A percentile compares a stretch with the other conserved stretches of the same genome.
Conservation (phyloP, 2,888 invertebrate genomes). For the Neoitamus cyanurus region DNA sequence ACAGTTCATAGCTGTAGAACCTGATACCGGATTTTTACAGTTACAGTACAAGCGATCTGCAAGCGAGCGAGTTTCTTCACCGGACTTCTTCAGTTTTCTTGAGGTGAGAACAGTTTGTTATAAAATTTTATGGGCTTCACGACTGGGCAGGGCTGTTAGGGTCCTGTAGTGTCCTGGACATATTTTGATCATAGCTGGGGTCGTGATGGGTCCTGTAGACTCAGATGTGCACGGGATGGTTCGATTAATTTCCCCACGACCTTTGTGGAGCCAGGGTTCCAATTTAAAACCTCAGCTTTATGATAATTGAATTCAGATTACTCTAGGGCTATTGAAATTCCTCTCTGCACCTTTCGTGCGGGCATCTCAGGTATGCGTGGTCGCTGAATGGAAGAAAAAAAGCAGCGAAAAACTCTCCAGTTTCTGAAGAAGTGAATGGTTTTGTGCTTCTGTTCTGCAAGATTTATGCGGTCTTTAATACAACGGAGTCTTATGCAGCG, state of each 20-base stretch:
- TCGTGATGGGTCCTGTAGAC: neutral
- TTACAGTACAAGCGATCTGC: slow-evolving; percentile 4
- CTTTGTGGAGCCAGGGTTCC: neutral
- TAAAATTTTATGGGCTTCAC: neutral
- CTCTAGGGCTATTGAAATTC: neutral
- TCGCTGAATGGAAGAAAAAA: neutral
- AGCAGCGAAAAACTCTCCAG: neutral
- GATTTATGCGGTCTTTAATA: neutral
- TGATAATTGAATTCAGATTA: slow-evolving; percentile 10
- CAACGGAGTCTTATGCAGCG: neutral
- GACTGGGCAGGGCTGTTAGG: neutral
- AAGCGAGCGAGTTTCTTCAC: slow-evolving; percentile 12
- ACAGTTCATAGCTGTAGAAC: slow-evolving; percentile 38
- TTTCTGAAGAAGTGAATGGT: slow-evolving; percentile 8
- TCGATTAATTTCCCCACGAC: neutral
- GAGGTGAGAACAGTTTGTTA: slow-evolving; percentile 7
- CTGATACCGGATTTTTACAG: slow-evolving; percentile 42
- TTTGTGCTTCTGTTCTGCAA: neutral
- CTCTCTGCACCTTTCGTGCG: neutral
- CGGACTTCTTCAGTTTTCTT: neutral
- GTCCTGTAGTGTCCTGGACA: neutral
- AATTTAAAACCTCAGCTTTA: neutral
- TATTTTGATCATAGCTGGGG: neutral
- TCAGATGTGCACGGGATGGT: neutral
- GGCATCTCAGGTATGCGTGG: neutral